Conservation (phyloP, 2,888 invertebrate species). For the Bedellia somnulentella region DNA sequence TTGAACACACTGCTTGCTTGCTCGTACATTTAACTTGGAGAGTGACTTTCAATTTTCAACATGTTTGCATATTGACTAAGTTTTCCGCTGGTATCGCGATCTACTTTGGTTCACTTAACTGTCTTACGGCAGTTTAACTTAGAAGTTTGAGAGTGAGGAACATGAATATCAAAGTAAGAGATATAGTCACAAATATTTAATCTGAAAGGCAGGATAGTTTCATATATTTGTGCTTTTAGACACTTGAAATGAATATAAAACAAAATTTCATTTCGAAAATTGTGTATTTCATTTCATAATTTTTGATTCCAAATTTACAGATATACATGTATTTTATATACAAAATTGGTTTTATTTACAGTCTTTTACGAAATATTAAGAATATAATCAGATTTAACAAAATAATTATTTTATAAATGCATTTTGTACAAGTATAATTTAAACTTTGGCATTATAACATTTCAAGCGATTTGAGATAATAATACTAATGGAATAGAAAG, state of each 20-base stretch:
- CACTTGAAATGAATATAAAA: no score
- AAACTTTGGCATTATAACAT: constrained; percentile 56
- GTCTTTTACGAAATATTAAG: constrained; percentile 21
- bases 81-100: constrained; percentile 5
- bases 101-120: constrained; percentile 1
- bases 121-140: neutral
- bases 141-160: no score
- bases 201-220: no score
- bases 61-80: constrained; percentile 26
- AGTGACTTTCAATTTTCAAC: constrained; percentile 29
- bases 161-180: no score
- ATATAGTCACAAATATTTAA: no score
- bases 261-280: constrained; percentile 47
- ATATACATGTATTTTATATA: constrained; percentile 21
- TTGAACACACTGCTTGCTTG: constrained; percentile 12
- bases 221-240: no score
- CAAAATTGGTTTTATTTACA: constrained; percentile 43
- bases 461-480: constrained; percentile 18
- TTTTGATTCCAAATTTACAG: constrained; percentile 38
- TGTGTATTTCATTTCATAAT: constrained; percentile 44
- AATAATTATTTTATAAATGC: constrained; percentile 31
- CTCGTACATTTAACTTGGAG: constrained; percentile 12
- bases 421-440: constrained; percentile 43
- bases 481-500: constrained; percentile 6
- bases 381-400: constrained; percentile 19